phyloP scores from a whole-genome alignment of 2,797 vertebrate genomes.

The Coregonus sp. region DNA sequence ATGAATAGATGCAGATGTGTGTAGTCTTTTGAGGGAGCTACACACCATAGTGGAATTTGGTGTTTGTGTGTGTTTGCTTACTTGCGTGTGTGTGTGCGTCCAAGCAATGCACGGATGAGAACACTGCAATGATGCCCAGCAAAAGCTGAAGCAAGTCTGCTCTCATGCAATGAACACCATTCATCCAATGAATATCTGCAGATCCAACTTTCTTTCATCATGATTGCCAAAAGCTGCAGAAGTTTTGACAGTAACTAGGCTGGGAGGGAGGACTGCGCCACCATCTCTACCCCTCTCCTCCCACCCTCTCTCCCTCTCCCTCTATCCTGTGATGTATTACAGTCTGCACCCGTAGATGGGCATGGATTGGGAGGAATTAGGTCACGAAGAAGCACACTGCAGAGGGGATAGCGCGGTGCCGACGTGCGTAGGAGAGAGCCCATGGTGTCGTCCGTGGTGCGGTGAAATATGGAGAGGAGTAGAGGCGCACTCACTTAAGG shows the following conservation, averaged over 20 bases:
- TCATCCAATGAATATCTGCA: neutral
- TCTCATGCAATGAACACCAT: neutral
- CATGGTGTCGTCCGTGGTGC: conserved; percentile 31
- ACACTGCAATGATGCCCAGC: neutral
- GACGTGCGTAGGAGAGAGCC: conserved; percentile 21
- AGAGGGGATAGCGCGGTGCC: conserved; percentile 35
- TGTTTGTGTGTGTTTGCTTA: too few species aligned
- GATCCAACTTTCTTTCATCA: neutral
- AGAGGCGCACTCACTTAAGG: neutral
- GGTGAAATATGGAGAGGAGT: conserved; percentile 16
- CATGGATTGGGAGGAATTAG: conserved; percentile 52
- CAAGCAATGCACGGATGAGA: neutral
- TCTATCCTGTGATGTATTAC: conserved; percentile 15
- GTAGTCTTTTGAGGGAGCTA: too few species aligned
- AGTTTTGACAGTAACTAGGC: conserved; percentile 11
- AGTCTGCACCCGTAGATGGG: conserved; percentile 32
- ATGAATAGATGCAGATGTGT: too few species aligned
- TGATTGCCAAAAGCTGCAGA: conserved; percentile 1
- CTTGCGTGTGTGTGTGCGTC: too few species aligned
- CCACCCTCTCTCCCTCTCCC: neutral
- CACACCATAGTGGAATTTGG: too few species aligned
- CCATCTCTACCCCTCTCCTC: conserved; percentile 2
- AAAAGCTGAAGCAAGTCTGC: neutral
- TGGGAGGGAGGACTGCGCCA: conserved; percentile 13
- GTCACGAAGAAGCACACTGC: conserved; percentile 52